phyloP scores from a whole-genome alignment of 2,113 vertebrate genomes.

The Ranitomeya imitator region DNA sequence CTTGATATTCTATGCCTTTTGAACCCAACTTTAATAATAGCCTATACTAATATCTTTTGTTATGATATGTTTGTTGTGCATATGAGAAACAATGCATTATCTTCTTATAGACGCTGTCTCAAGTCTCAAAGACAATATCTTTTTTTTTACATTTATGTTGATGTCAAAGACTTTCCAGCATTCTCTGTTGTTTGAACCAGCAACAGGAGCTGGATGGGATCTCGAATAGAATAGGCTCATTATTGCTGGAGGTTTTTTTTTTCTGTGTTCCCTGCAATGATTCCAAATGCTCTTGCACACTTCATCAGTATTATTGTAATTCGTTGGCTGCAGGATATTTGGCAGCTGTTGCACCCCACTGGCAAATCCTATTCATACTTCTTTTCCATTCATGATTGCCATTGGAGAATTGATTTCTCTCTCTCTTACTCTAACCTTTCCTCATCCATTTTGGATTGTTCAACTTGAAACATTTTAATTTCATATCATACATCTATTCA shows the following conservation, averaged over 20 bases:
- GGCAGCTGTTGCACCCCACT: constrained; percentile 96
- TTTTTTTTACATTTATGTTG: constrained; percentile 63
- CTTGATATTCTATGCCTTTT: neutral
- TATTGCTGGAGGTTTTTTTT: constrained; percentile 80
- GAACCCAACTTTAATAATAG: neutral
- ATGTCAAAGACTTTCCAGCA: constrained; percentile 66
- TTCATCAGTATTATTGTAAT: constrained; percentile 97
- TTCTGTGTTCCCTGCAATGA: constrained; percentile 83
- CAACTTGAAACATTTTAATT: constrained; percentile 99
- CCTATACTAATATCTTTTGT: neutral
- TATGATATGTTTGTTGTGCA: neutral
- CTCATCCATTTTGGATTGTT: constrained; percentile 92
- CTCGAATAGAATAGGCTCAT: constrained; percentile 76
- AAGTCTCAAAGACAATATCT: no score
- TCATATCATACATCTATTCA: constrained; percentile 85
- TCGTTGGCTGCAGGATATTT: constrained; percentile 93
- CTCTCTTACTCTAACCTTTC: constrained; percentile 84
- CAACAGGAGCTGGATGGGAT: constrained; percentile 68
- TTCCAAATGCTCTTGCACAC: constrained; percentile 86
- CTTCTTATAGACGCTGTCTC: no score
- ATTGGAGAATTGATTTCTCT: constrained; percentile 94
- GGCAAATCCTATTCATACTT: constrained; percentile 93
- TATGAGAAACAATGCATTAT: neutral
- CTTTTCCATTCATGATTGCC: constrained; percentile 86
- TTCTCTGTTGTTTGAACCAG: constrained; percentile 67